Evolutionary conservation across 2,888 invertebrate genomes (phyloP), one percentile per base, ranked within the genome.

Genomic region (Platypus cylindrus): DNA sequence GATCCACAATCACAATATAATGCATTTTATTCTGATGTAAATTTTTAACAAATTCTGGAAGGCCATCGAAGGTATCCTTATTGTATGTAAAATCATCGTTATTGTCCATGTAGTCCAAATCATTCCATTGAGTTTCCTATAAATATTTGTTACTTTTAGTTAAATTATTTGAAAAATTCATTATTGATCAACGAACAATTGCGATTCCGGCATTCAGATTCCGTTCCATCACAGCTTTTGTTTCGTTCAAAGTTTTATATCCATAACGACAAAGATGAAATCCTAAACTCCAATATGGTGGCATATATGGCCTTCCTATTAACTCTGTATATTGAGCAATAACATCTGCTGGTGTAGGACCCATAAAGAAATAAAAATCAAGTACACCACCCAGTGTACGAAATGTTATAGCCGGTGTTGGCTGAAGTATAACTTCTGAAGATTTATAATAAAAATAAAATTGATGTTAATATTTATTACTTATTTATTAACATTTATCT

Each of bases 281-380:
- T 2, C 90, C 91, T 1, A 91, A 68, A 1, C 78, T 67, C 90
- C 90, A 91, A 55, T 82, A 85, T 0, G 90, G 86, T 1, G 89
- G 89, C 70, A 90, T 68, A 53, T 72, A 71, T 0, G 89, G 85
- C 38, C 71, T 64, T 0, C 87, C 87, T 8, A 89, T 68, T 3
- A 82, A 51, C 38, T 68, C 67, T 0, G 78, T 71, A 53, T 81
- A 82, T 55, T 83, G 81, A 13, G 63, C 54, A 1, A 75, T 59
- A 7, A 82, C 82, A 17, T 75, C 71, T 3, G 62, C 51, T 0
- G 90, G 85, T 0, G 71, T 64, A 0, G 85, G 82, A 0, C 89
- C 90, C 50, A 79, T 47, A 53, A 89, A 75, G 41, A 89, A 64
- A 55, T 77, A 79, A 38, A 90, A 73, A 55, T 86, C 79, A 2